Evolutionary conservation across 1,140 invertebrate species (phyloP).

Genomic region (Lasioglossum baleicum): DNA sequence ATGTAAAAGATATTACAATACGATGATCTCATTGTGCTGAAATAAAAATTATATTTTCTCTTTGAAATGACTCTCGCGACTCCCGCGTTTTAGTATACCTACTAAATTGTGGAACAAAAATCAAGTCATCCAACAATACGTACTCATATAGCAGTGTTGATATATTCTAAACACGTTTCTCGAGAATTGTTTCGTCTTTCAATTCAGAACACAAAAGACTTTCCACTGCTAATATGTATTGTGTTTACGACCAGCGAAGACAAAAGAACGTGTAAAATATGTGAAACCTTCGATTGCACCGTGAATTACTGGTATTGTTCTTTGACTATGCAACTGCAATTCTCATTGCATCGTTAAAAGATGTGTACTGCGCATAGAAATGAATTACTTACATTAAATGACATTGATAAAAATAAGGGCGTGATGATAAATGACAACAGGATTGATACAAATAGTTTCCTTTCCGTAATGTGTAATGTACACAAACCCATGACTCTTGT

Average conservation of each 20-base stretch:
- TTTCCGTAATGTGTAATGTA: conserved; percentile 60
- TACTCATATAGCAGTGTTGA: conserved; percentile 24
- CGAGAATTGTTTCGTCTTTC: conserved; percentile 16
- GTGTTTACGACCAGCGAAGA: conserved; percentile 26
- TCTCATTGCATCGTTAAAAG: conserved; percentile 54
- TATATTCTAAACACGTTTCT: conserved; percentile 38
- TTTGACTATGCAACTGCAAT: conserved; percentile 32
- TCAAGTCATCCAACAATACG: conserved; percentile 28
- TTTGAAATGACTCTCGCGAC: conserved; percentile 33
- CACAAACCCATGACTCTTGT: conserved; percentile 72
- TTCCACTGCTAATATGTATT: neutral
- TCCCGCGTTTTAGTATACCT: conserved; percentile 30
- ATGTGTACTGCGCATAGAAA: conserved; percentile 50
- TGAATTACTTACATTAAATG: conserved; percentile 69
- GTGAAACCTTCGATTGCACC: conserved; percentile 49
- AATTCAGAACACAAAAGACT: conserved; percentile 10
- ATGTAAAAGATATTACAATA: conserved; percentile 19
- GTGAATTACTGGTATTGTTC: conserved; percentile 41
- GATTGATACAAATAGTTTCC: conserved; percentile 55
- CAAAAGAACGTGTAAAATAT: conserved; percentile 57
- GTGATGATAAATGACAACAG: conserved; percentile 56
- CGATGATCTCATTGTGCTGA: conserved; percentile 12
- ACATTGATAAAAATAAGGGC: conserved; percentile 62
- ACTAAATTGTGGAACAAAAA: conserved; percentile 34
- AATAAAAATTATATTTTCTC: conserved; percentile 35